These are phyloP conservation scores for Phalera bucephala DNA, from an alignment of 2,888 invertebrate species.

Conservation along the genomic window DNA sequence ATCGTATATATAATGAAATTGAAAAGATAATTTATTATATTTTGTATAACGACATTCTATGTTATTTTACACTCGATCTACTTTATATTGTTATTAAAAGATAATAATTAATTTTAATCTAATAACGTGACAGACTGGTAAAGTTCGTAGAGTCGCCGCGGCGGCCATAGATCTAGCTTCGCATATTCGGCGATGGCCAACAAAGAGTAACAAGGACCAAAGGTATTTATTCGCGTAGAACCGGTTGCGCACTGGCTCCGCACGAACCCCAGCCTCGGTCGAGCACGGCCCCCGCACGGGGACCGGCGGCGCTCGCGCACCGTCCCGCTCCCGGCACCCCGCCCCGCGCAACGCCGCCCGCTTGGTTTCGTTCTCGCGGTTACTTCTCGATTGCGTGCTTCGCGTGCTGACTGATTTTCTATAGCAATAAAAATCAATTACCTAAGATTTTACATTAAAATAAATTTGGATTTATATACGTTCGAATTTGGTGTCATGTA, in stretches of 20 bases:
- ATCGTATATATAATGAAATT: conserved; percentile 70
- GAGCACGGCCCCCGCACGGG: conserved; percentile 51
- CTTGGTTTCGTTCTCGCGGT: conserved; percentile 82
- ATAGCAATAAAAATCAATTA: conserved; percentile 85
- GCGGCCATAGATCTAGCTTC: conserved; percentile 83
- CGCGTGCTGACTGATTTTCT: conserved; percentile 85
- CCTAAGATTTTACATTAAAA: conserved; percentile 83
- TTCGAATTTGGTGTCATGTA: conserved; percentile 84
- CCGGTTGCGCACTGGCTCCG: conserved; percentile 81
- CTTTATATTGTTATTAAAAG: conserved; percentile 79
- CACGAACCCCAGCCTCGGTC: conserved; percentile 77
- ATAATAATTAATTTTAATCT: conserved; percentile 83
- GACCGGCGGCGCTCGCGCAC: conserved; percentile 33
- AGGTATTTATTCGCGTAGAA: conserved; percentile 82
- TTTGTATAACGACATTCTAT: conserved; percentile 81
- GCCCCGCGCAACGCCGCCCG: conserved; percentile 73
- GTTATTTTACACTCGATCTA: conserved; percentile 80
- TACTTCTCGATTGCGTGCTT: conserved; percentile 84
- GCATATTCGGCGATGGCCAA: conserved; percentile 82
- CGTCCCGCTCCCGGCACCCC: conserved; percentile 41
- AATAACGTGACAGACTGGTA: conserved; percentile 83
- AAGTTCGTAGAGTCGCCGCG: conserved; percentile 82
- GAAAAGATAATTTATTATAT: conserved; percentile 82
- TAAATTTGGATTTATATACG: conserved; percentile 84
- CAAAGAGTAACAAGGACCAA: conserved; percentile 81